phyloP scores from a whole-genome alignment of 2,888 invertebrate species.

The Oscheius myriophilus region DNA sequence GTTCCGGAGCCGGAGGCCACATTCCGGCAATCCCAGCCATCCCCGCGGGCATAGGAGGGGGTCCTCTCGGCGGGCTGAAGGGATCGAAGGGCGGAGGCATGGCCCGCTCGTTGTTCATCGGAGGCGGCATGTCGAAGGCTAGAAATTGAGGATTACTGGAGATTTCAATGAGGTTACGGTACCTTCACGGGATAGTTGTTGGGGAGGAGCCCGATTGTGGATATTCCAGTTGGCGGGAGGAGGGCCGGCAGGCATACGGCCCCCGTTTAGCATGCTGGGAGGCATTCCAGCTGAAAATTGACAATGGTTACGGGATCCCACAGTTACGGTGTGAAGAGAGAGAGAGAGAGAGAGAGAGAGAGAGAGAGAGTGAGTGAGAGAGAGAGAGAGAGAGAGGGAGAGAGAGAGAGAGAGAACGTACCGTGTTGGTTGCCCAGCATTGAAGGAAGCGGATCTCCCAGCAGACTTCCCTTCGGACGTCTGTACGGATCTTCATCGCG shows the following conservation, averaged over 20 bases:
- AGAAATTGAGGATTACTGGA: background rate
- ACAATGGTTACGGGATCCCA: background rate
- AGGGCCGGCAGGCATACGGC: background rate
- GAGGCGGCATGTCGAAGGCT: background rate
- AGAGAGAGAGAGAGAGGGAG: too few species aligned
- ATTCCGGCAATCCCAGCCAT: slow-evolving; percentile 1
- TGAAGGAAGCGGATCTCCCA: slow-evolving; percentile 39
- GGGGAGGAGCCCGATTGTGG: background rate
- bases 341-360: too few species aligned
- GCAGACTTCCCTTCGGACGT: slow-evolving; percentile 33
- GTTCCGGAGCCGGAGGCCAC: slow-evolving; percentile 5
- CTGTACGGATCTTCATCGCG: slow-evolving; percentile 22
- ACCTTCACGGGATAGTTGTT: slow-evolving; percentile 21
- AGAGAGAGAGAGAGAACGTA: background rate
- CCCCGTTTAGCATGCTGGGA: background rate
- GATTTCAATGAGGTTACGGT: too few species aligned
- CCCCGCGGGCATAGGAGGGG: background rate
- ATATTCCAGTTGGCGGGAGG: slow-evolving; percentile 4
- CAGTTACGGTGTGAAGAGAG: too few species aligned
- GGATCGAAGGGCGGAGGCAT: background rate
- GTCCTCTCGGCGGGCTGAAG: background rate
- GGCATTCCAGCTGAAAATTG: slow-evolving; percentile 1
- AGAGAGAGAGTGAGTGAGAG: too few species aligned
- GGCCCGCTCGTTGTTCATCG: background rate
- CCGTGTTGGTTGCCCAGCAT: slow-evolving; percentile 25